phyloP scores from a whole-genome alignment of 2,888 invertebrate species.

The Steromphala cineraria region DNA sequence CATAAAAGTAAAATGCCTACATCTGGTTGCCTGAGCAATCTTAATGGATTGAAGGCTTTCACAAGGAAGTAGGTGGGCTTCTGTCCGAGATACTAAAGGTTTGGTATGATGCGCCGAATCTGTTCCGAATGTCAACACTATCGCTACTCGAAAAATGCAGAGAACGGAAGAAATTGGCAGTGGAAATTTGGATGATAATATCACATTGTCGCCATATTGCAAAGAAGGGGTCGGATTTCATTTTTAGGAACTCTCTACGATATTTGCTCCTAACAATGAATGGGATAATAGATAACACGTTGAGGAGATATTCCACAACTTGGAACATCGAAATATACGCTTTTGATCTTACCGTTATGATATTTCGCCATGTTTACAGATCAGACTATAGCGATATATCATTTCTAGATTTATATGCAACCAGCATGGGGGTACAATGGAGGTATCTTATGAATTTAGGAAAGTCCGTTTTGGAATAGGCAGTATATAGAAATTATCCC shows the following conservation, averaged over 20 bases:
- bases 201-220: conserved; percentile 3
- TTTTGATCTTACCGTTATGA: neutral
- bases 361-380: neutral
- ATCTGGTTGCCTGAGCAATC: neutral
- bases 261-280: neutral
- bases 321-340: neutral
- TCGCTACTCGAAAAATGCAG: neutral
- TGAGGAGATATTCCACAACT: neutral
- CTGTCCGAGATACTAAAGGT: neutral
- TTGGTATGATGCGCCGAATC: neutral
- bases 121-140: neutral
- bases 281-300: neutral
- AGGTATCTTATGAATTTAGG: too few relatives aligned
- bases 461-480: too few relatives aligned
- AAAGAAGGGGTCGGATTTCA: neutral
- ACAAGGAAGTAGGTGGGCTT: neutral
- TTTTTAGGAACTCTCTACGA: neutral
- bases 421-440: neutral
- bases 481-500: too few relatives aligned
- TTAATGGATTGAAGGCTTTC: neutral
- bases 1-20: neutral
- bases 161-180: neutral
- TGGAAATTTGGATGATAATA: neutral
- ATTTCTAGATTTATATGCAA: neutral
- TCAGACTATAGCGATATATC: neutral